These are phyloP conservation scores for Dinothrombium tinctorium DNA, from an alignment of 1,140 invertebrate genomes.

Conservation along the genomic window DNA sequence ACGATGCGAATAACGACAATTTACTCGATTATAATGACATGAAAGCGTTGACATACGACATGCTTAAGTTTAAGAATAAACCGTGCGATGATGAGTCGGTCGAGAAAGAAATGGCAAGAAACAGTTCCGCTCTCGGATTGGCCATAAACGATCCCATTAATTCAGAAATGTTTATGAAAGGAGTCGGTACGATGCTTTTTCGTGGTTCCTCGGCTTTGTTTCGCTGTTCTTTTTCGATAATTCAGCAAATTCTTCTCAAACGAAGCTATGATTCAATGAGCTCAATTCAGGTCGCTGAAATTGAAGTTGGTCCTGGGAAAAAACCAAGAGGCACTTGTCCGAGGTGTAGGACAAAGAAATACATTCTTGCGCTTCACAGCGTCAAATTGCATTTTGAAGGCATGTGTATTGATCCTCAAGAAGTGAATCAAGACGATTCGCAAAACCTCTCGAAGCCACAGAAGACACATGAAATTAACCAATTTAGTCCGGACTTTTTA, in stretches of 20 bases:
- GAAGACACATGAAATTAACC: background rate
- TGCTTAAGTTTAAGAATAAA: background rate
- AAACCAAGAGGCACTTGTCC: conserved; percentile 6
- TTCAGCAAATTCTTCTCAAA: background rate
- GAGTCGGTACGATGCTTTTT: conserved; percentile 4
- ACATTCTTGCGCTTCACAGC: conserved; percentile 8
- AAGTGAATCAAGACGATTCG: background rate
- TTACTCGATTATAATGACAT: conserved; percentile 1
- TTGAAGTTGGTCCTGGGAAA: background rate
- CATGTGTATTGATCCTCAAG: conserved; percentile 1
- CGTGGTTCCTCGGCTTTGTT: conserved; percentile 4
- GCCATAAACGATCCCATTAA: background rate
- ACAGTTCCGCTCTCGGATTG: background rate
- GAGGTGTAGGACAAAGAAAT: conserved; percentile 9
- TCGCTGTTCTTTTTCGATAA: conserved; percentile 1
- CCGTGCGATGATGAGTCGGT: conserved; percentile 6
- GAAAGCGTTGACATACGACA: background rate
- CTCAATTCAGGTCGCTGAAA: background rate
- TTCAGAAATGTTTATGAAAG: background rate
- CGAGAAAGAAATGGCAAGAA: conserved; percentile 2
- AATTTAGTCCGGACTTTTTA: background rate
- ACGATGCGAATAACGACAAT: conserved; percentile 9
- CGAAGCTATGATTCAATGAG: background rate
- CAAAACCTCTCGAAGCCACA: background rate
- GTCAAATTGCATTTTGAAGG: conserved; percentile 5